Percentiles rank a stretch among this genome's conserved stretches.
Conservation (phyloP, 2,797 vertebrate species). For the Ataeniobius toweri region DNA sequence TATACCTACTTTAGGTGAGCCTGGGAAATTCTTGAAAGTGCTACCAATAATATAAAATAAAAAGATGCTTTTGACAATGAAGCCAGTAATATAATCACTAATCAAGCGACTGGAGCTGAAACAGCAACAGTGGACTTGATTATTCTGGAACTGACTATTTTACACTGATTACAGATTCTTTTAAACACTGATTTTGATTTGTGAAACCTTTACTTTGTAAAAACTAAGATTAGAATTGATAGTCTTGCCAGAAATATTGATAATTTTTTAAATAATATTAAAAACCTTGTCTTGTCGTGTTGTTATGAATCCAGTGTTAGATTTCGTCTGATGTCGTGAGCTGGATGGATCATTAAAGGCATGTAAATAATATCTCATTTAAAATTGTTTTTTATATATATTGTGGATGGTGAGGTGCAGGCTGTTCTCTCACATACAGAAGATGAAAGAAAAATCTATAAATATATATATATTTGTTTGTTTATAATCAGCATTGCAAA, state of each 20-base stretch:
- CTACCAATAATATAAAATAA: background rate
- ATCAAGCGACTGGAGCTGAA: background rate
- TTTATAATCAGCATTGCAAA: background rate
- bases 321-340: background rate
- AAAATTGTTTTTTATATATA: background rate
- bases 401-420: background rate
- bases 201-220: background rate
- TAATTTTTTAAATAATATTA: background rate
- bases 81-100: background rate
- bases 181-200: background rate
- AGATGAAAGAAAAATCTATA: background rate
- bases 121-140: background rate
- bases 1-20: background rate
- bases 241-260: background rate
- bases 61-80: background rate
- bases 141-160: background rate
- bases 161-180: background rate
- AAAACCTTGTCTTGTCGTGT: background rate
- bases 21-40: background rate
- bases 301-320: background rate
- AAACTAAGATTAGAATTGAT: background rate
- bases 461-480: background rate
- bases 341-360: background rate
- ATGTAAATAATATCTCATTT: background rate
- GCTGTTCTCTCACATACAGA: background rate